A percentile compares a stretch with the other conserved stretches of the same genome.
Evolutionary conservation across 2,113 vertebrate species (phyloP).

Genomic region (Fulica atra): DNA sequence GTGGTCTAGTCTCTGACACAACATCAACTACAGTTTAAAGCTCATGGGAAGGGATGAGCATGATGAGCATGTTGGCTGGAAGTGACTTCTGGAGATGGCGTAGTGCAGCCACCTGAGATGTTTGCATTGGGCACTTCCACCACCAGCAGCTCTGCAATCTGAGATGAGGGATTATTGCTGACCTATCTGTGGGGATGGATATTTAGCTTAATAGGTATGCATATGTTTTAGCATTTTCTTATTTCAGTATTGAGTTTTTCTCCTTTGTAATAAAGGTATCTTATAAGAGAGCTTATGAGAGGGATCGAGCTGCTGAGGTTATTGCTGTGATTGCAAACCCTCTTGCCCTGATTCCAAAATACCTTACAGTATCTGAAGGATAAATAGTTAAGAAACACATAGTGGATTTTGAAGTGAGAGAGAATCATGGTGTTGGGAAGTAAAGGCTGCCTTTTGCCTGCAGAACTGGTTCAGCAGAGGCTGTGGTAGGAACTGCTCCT

Average conservation of each 20-base stretch:
- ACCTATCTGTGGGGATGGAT: rapidly evolving
- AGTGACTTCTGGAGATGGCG: background rate
- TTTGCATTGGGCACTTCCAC: background rate
- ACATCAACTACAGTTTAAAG: background rate
- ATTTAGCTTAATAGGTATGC: background rate
- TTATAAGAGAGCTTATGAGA: background rate
- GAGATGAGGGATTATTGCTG: background rate
- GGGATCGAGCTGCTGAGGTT: background rate
- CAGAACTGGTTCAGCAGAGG: background rate
- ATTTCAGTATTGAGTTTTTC: background rate
- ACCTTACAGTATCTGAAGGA: background rate
- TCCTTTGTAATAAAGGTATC: background rate
- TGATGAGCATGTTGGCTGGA: background rate
- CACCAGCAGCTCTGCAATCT: background rate
- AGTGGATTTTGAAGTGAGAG: background rate
- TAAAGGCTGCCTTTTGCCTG: background rate
- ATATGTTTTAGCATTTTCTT: background rate
- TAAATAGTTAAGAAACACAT: background rate
- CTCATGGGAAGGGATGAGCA: background rate
- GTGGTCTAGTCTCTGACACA: background rate
- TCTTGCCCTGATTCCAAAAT: background rate
- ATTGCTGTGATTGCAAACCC: background rate
- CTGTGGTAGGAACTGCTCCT: rapidly evolving
- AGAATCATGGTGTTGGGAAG: background rate
- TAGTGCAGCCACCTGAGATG: background rate